Conservation (phyloP, 2,888 invertebrate species). For the Pomacea canaliculata region DNA sequence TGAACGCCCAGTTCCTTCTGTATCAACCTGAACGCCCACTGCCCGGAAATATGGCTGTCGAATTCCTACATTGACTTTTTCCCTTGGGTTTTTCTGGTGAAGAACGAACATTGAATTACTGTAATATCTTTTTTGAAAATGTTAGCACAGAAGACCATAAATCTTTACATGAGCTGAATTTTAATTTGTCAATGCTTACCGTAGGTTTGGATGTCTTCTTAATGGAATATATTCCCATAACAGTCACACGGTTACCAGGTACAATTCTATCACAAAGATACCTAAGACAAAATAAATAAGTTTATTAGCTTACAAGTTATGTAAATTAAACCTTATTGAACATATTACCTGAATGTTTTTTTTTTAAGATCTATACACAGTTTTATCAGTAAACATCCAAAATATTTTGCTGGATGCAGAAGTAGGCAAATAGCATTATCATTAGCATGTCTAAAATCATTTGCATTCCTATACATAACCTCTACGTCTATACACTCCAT, state of each 20-base stretch:
- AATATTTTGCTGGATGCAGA: too few species aligned
- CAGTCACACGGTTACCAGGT: slow-evolving; percentile 93
- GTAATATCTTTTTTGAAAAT: neutral
- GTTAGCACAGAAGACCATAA: neutral
- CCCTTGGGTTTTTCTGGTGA: slow-evolving; percentile 76
- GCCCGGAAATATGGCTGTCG: slow-evolving; percentile 94
- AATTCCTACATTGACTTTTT: slow-evolving; percentile 82
- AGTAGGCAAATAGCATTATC: too few species aligned
- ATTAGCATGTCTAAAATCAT: too few species aligned
- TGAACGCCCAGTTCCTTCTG: slow-evolving; percentile 70
- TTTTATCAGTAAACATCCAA: too few species aligned
- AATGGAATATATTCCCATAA: slow-evolving; percentile 96
- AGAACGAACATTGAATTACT: neutral
- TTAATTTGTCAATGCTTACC: neutral
- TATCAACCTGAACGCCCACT: slow-evolving; percentile 89
- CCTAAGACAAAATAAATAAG: slow-evolving; percentile 56
- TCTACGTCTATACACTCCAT: too few species aligned
- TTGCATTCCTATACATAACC: too few species aligned
- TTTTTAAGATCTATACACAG: too few species aligned
- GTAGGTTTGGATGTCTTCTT: slow-evolving; percentile 78
- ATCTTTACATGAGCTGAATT: neutral
- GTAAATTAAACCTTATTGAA: too few species aligned
- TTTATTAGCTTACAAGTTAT: too few species aligned
- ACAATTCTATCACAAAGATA: slow-evolving; percentile 93
- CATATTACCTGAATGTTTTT: too few species aligned